phyloP scores from a whole-genome alignment of 2,113 vertebrate genomes.

The Rhinolophus ferrumequinum region DNA sequence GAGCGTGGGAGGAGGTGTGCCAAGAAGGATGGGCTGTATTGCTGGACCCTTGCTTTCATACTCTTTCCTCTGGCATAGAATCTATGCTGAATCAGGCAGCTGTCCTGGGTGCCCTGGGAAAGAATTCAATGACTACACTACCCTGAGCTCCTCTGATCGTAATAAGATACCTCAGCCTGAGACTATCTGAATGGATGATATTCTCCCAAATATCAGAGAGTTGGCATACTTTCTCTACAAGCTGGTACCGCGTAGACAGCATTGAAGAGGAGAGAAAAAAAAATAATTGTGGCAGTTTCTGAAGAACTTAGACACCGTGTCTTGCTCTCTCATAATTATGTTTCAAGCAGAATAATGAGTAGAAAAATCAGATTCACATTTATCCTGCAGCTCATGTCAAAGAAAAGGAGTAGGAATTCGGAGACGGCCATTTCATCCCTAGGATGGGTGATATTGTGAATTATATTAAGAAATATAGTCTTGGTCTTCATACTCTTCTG shows the following conservation, averaged over 20 bases:
- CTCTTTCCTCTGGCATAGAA: background rate
- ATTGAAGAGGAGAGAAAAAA: background rate
- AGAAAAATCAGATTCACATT: background rate
- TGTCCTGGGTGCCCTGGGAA: background rate
- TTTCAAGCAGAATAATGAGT: background rate
- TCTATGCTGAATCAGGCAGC: background rate
- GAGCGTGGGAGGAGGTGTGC: accelerated
- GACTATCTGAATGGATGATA: background rate
- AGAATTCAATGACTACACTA: background rate
- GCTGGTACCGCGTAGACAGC: background rate
- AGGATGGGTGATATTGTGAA: no score
- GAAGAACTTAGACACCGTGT: background rate
- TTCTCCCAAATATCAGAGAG: background rate
- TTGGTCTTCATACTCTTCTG: background rate
- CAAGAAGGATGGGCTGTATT: accelerated
- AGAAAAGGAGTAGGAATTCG: background rate
- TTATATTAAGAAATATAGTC: background rate
- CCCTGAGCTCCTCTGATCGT: accelerated
- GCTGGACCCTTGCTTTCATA: accelerated
- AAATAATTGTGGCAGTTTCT: background rate
- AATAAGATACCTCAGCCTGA: background rate
- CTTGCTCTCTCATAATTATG: background rate
- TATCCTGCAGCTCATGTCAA: background rate
- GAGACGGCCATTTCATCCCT: background rate
- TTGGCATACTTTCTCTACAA: background rate